A percentile compares a stretch with the other conserved stretches of the same genome.
phyloP scores from a whole-genome alignment of 1,140 invertebrate genomes.

The Pseudomyrmex sp. region DNA sequence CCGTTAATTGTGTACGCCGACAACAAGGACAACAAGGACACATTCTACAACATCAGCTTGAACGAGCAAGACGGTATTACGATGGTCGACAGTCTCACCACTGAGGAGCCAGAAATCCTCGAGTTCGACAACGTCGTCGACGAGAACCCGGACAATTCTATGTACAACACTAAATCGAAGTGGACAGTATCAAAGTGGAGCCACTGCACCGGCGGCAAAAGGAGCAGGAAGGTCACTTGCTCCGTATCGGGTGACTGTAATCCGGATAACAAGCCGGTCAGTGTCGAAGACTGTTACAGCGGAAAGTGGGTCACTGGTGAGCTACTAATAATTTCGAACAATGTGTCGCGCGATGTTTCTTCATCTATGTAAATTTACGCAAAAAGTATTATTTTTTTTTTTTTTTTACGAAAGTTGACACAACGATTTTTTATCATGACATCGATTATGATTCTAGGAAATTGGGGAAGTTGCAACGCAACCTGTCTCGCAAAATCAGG shows the following conservation, averaged over 20 bases:
- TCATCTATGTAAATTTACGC: too few relatives aligned
- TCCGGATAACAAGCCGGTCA: slow-evolving; percentile 71
- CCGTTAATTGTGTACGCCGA: slow-evolving; percentile 77
- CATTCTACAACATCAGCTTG: slow-evolving; percentile 79
- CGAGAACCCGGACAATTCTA: slow-evolving; percentile 76
- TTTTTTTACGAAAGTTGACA: too few relatives aligned
- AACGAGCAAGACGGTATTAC: slow-evolving; percentile 75
- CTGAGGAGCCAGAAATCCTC: slow-evolving; percentile 79
- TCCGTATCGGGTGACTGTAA: slow-evolving; percentile 75
- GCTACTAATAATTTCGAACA: neutral
- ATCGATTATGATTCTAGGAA: slow-evolving; percentile 71
- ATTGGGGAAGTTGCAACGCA: slow-evolving; percentile 78
- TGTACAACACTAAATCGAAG: slow-evolving; percentile 78
- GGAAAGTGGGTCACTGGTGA: slow-evolving; percentile 79
- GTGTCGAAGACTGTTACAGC: slow-evolving; percentile 72
- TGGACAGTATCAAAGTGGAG: slow-evolving; percentile 81
- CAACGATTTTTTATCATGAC: too few relatives aligned
- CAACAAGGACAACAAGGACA: slow-evolving; percentile 68
- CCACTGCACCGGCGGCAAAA: slow-evolving; percentile 72
- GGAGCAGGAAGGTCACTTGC: slow-evolving; percentile 76
- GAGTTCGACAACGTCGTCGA: slow-evolving; percentile 81
- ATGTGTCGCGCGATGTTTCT: neutral
- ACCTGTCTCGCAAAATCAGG: slow-evolving; percentile 76
- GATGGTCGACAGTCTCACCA: slow-evolving; percentile 70
- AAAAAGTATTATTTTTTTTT: too few relatives aligned